phyloP scores from a whole-genome alignment of 2,797 vertebrate species.

The Bovichtus variegatus region DNA sequence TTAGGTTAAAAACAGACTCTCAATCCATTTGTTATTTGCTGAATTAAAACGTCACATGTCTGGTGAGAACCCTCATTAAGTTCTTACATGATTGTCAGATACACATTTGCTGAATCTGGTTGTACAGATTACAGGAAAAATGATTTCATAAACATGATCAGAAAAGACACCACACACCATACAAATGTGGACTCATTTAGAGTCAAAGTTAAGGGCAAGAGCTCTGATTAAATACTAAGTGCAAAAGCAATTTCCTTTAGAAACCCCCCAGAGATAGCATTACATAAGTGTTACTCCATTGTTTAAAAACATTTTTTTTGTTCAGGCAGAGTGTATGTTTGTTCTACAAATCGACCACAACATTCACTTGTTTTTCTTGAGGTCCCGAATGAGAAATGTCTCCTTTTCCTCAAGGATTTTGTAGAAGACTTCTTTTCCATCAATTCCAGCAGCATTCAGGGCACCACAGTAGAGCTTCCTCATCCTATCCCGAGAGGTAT shows the following conservation, averaged over 20 bases:
- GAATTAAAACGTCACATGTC: background rate
- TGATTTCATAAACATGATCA: background rate
- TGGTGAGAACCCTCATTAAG: background rate
- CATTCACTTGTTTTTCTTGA: slow-evolving; percentile 12
- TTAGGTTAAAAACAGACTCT: background rate
- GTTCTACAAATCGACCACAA: background rate
- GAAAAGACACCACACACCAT: background rate
- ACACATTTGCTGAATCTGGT: background rate
- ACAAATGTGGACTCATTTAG: background rate
- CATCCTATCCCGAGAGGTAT: background rate
- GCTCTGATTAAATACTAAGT: background rate
- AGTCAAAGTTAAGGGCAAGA: background rate
- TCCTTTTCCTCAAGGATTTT: slow-evolving; percentile 30
- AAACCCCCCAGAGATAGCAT: background rate
- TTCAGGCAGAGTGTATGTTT: background rate
- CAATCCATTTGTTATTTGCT: background rate
- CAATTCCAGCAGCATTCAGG: background rate
- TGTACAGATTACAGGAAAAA: background rate
- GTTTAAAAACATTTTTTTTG: background rate
- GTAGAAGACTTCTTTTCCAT: slow-evolving; percentile 54
- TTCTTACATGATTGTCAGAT: slow-evolving; percentile 3
- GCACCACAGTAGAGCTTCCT: slow-evolving; percentile 19
- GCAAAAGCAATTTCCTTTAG: background rate
- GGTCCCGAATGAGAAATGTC: slow-evolving; percentile 16
- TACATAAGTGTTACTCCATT: background rate